Evolutionary conservation across 2,113 vertebrate species (phyloP).

Genomic region (Ciconia boyciana): DNA sequence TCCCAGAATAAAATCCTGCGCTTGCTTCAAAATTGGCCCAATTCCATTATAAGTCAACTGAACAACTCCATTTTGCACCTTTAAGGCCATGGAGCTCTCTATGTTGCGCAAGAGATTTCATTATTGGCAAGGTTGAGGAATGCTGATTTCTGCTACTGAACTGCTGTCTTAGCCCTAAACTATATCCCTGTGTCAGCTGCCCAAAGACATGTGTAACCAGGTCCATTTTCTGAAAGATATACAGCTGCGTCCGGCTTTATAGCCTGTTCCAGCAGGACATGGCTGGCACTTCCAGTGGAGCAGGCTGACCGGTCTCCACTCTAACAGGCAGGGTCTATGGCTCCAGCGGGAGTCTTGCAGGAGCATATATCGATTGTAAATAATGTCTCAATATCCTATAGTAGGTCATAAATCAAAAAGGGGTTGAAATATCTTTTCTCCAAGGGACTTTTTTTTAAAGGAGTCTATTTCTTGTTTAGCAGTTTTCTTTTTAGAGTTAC

Average conservation of each 20-base stretch:
- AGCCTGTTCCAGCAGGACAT: constrained; percentile 33
- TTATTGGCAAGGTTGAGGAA: constrained; percentile 1
- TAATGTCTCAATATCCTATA: constrained; percentile 73
- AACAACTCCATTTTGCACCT: constrained; percentile 53
- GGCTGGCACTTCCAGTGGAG: constrained; percentile 46
- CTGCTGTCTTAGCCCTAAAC: background rate
- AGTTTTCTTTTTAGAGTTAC: constrained; percentile 45
- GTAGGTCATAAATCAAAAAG: constrained; percentile 67
- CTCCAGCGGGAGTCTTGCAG: constrained; percentile 63
- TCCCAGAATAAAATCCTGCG: background rate
- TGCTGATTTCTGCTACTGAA: background rate
- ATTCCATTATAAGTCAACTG: constrained; percentile 44
- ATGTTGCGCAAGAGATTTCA: background rate
- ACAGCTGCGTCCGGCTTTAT: constrained; percentile 41
- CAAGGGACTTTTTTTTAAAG: constrained; percentile 19
- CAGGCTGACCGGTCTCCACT: constrained; percentile 34
- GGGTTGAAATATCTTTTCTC: constrained; percentile 62
- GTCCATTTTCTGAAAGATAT: constrained; percentile 57
- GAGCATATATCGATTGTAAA: constrained; percentile 66
- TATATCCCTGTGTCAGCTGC: constrained; percentile 20
- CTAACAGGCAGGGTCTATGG: constrained; percentile 41
- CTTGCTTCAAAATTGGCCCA: background rate
- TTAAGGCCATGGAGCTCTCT: background rate
- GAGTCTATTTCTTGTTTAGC: constrained; percentile 44
- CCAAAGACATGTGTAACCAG: constrained; percentile 44